These are phyloP conservation scores for Lipophrys pholis DNA, from an alignment of 2,113 vertebrate species.

Conservation along the genomic window DNA sequence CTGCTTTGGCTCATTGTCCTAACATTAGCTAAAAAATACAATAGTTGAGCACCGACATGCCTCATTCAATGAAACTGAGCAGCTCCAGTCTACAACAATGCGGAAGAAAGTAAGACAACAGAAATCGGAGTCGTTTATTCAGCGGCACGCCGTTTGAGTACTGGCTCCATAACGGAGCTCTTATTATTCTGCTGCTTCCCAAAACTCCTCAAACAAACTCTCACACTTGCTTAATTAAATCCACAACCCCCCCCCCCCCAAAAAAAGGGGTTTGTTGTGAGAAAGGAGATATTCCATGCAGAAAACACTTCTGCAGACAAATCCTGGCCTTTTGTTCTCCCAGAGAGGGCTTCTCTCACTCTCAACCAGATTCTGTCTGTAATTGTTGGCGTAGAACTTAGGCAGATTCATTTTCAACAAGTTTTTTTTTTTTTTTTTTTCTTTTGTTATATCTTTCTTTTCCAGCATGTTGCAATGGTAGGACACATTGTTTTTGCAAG, in stretches of 20 bases:
- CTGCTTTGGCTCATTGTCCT: conserved; percentile 26
- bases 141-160: conserved; percentile 56
- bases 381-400: conserved; percentile 58
- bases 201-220: conserved; percentile 65
- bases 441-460: conserved; percentile 6
- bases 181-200: conserved; percentile 67
- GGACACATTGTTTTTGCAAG: conserved; percentile 39
- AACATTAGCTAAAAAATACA: conserved; percentile 15
- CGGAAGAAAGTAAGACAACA: conserved; percentile 14
- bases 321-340: conserved; percentile 60
- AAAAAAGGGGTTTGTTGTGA: conserved; percentile 72
- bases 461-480: conserved; percentile 21
- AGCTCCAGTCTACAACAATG: background rate
- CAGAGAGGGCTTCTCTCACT: conserved; percentile 45
- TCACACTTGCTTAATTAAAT: conserved; percentile 73
- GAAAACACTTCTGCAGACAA: conserved; percentile 66
- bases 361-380: conserved; percentile 61
- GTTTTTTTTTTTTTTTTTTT: conserved; percentile 26
- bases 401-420: conserved; percentile 58
- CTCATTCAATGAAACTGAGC: conserved; percentile 66
- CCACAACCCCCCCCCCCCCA: conserved; percentile 30
- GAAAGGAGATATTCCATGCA: conserved; percentile 67
- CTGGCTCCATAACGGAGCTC: conserved; percentile 48
- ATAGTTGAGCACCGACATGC: conserved; percentile 40
- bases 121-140: conserved; percentile 73